These are phyloP conservation scores for Cyanocitta stelleri DNA, from an alignment of 2,113 vertebrate species.

Conservation along the genomic window DNA sequence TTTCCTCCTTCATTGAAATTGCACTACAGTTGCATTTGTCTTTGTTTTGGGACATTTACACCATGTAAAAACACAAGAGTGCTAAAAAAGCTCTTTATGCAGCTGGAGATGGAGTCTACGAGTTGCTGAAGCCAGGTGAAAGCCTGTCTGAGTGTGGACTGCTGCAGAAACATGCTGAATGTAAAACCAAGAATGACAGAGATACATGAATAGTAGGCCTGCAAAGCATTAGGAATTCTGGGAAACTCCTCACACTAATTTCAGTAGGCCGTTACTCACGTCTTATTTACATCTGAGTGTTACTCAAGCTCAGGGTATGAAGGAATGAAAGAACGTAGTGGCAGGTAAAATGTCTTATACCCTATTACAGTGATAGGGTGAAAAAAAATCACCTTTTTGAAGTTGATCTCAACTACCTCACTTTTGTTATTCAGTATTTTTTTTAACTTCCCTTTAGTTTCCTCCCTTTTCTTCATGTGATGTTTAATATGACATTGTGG, in stretches of 20 bases:
- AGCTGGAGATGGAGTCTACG: background rate
- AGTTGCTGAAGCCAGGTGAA: background rate
- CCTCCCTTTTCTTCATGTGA: background rate
- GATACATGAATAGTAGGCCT: background rate
- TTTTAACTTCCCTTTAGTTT: background rate
- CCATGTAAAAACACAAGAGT: background rate
- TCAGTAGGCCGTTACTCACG: background rate
- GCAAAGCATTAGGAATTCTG: background rate
- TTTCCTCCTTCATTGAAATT: background rate
- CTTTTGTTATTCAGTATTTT: background rate
- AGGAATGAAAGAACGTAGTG: background rate
- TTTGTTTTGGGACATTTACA: fast-evolving
- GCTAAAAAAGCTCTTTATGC: background rate
- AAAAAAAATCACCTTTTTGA: background rate
- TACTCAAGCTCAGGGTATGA: background rate
- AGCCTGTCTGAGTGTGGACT: background rate
- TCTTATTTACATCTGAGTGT: background rate
- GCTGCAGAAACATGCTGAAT: background rate
- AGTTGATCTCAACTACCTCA: background rate
- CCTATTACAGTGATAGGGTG: background rate
- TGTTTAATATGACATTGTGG: background rate
- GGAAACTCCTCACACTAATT: background rate
- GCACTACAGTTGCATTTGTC: background rate
- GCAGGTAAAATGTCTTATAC: background rate
- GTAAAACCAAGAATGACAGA: background rate